Evolutionary conservation across 2,797 vertebrate genomes (phyloP).

Genomic region (Parauchenoglanis ngamensis): DNA sequence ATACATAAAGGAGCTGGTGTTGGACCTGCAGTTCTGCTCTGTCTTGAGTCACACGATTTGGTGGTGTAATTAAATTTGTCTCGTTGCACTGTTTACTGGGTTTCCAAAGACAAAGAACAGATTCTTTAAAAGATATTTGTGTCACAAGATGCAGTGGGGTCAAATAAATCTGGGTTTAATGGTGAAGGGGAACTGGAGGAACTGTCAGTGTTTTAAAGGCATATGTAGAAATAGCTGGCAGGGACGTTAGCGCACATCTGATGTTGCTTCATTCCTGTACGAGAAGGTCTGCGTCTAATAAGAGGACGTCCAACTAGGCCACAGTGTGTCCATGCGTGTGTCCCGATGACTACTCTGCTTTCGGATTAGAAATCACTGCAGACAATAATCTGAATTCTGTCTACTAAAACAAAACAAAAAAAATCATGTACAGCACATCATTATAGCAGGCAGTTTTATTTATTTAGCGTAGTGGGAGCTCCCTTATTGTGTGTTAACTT

Average conservation of each 20-base stretch:
- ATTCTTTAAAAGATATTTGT: neutral
- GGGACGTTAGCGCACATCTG: neutral
- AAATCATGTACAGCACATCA: neutral
- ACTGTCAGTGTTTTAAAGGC: neutral
- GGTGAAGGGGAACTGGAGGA: slow-evolving; percentile 60
- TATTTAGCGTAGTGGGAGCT: neutral
- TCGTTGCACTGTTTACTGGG: neutral
- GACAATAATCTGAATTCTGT: neutral
- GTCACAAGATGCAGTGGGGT: slow-evolving; percentile 60
- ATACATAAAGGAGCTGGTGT: neutral
- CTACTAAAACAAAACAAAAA: neutral
- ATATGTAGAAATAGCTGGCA: slow-evolving; percentile 64
- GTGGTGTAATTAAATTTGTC: neutral
- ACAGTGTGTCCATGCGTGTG: neutral
- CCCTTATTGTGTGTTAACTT: neutral
- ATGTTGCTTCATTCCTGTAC: slow-evolving; percentile 5
- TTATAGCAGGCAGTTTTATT: neutral
- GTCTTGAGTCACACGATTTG: neutral
- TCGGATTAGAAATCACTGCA: neutral
- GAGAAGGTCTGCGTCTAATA: slow-evolving; percentile 32
- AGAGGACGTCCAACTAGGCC: slow-evolving; percentile 54
- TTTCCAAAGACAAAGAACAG: neutral
- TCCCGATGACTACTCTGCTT: neutral
- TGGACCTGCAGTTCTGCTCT: neutral
- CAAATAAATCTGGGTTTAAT: slow-evolving; percentile 52